Percentiles rank a stretch among this genome's conserved stretches.
These are phyloP conservation scores for Pandemis cinnamomeana DNA, from an alignment of 2,888 invertebrate genomes.

Conservation along the genomic window DNA sequence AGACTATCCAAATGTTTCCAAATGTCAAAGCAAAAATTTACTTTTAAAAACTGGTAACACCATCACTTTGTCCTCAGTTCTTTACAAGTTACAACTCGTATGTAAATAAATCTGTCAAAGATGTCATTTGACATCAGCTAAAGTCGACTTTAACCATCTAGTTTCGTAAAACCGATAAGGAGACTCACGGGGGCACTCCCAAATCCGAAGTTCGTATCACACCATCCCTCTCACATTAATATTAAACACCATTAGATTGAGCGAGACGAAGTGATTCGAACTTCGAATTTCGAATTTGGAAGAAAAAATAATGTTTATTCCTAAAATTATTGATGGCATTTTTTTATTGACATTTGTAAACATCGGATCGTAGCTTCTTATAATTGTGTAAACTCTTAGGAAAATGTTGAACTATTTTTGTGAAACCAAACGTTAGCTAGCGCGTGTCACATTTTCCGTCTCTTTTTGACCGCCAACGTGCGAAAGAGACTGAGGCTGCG, in stretches of 20 bases:
- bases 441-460: neutral
- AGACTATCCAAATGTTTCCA: slow-evolving; percentile 36
- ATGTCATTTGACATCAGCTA: neutral
- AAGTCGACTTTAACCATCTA: no score
- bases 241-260: no score
- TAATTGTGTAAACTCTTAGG: slow-evolving; percentile 41
- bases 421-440: slow-evolving; percentile 22
- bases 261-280: no score
- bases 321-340: no score
- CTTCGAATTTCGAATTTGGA: no score
- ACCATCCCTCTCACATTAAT: no score
- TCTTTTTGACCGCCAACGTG: slow-evolving; percentile 8
- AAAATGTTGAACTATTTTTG: slow-evolving; percentile 40
- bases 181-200: no score
- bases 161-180: no score
- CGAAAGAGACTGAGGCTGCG: slow-evolving; percentile 12
- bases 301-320: no score
- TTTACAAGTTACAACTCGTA: no score
- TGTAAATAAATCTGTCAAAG: no score
- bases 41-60: neutral
- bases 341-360: slow-evolving; percentile 26
- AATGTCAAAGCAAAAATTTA: slow-evolving; percentile 24
- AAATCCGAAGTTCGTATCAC: no score
- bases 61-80: neutral
- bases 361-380: slow-evolving; percentile 39